Evolutionary conservation across 2,113 vertebrate genomes (phyloP), one percentile per base, ranked within the genome.

Genomic region (Speoplatyrhinus poulsoni): DNA sequence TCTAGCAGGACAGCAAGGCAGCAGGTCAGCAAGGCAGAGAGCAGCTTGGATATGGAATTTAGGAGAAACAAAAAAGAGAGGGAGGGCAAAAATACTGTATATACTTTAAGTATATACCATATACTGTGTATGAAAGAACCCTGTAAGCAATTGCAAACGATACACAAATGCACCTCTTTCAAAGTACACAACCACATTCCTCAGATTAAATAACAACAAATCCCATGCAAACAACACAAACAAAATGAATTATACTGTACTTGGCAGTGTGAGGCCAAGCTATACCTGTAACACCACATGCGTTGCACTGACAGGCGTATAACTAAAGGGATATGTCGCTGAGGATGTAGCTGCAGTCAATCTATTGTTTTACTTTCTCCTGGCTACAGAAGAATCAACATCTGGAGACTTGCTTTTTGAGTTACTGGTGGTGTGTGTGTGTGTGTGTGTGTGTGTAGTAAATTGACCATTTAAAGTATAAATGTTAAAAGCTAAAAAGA

Each of bases 1-100:
- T 63, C 4, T 7, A 41, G 36, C 8, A 62, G 48, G 50, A 66
- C 63, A 82, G 62, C 60, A 60, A 72, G 69, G 80, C 73, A 70
- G 67, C 48, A 50, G 79, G 77, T 76, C 61, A 58, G 56, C 56
- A 64, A 70, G 77, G 75, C 62, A 71, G 12, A 84, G 73, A 65
- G 17, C 56, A 62, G 73, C 36, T 70, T 67, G 71, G 66, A 9
- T 36, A 67, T 15, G 46, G 65, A 41, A 41, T 46, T 53, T 46
- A 4, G 32, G 63, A 70, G 64, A 53, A 17, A 68, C 15, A 55
- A 62, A 57, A 47, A 9, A 11, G 12, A 6, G 1, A 16, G 8
- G 46, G 9, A 58, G 57, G 17, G 46, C 13, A 56, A 33, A 72
- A 19, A 48, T 26, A 26, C 26, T 26, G 26, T 26, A 26, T 26